These are phyloP conservation scores for Hirtodrosophila trivittata DNA, from an alignment of 2,888 invertebrate genomes.

Conservation along the genomic window DNA sequence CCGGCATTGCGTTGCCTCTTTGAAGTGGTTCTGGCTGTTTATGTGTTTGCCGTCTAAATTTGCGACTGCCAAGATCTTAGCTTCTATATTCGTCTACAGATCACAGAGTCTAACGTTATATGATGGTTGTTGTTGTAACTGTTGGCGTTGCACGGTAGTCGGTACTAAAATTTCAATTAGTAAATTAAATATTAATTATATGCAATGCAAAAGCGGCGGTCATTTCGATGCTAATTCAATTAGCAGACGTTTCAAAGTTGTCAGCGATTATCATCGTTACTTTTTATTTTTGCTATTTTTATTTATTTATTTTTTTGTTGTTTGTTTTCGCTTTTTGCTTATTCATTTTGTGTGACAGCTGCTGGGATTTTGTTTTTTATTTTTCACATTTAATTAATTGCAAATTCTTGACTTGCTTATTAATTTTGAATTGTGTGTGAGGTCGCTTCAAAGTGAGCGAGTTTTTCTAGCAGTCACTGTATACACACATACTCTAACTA, in stretches of 20 bases:
- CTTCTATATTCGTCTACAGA: constrained; percentile 26
- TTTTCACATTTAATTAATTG: constrained; percentile 30
- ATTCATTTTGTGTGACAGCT: constrained; percentile 21
- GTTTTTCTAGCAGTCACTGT: constrained; percentile 54
- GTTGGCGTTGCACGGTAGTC: constrained; percentile 56
- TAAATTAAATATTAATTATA: constrained; percentile 71
- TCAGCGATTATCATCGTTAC: constrained; percentile 28
- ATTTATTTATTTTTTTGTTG: neutral
- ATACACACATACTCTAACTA: neutral
- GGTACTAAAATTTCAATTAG: constrained; percentile 64
- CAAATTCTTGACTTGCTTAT: constrained; percentile 47
- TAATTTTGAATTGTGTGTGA: constrained; percentile 50
- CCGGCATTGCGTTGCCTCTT: constrained; percentile 5
- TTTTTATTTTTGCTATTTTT: constrained; percentile 5
- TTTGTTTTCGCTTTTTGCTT: neutral
- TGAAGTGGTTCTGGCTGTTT: constrained; percentile 37
- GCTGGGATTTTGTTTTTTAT: constrained; percentile 3
- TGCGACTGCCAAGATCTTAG: constrained; percentile 58
- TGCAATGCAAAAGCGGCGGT: constrained; percentile 31
- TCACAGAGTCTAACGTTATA: constrained; percentile 50
- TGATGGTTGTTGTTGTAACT: constrained; percentile 26
- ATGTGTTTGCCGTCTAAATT: constrained; percentile 54
- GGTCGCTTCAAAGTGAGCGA: constrained; percentile 69
- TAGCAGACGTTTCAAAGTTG: constrained; percentile 43
- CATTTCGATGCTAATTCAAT: constrained; percentile 66